Percentiles rank a stretch among this genome's conserved stretches.
phyloP scores from a whole-genome alignment of 1,140 invertebrate species.

The Heliconius hermathena region DNA sequence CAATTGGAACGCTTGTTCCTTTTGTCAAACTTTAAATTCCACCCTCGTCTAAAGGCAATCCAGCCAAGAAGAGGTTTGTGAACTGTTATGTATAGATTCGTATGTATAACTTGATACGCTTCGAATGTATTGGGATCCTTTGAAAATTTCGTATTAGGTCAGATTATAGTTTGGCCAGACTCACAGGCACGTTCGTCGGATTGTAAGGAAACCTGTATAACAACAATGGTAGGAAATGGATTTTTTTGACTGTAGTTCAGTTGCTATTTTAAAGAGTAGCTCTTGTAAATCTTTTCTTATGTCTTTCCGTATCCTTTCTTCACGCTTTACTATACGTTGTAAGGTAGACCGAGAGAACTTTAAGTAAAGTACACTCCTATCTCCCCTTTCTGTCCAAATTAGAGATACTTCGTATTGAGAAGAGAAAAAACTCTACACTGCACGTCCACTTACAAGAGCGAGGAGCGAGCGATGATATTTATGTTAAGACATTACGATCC shows the following conservation, averaged over 20 bases:
- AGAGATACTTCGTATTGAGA: too few relatives aligned
- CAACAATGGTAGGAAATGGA: neutral
- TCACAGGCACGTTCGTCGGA: neutral
- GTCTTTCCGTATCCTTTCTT: too few relatives aligned
- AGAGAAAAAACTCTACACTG: too few relatives aligned
- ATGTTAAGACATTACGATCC: too few relatives aligned
- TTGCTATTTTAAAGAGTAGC: too few relatives aligned
- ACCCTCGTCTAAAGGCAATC: neutral
- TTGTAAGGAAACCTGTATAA: neutral
- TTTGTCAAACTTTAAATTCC: conserved; percentile 8
- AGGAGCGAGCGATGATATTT: too few relatives aligned
- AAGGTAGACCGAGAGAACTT: too few relatives aligned
- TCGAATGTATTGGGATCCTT: neutral
- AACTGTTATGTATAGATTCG: neutral
- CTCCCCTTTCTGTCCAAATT: too few relatives aligned
- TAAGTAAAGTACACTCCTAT: too few relatives aligned
- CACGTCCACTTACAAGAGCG: too few relatives aligned
- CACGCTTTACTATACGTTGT: too few relatives aligned
- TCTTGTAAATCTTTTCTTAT: too few relatives aligned
- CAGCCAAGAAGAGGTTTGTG: neutral
- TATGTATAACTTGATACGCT: neutral
- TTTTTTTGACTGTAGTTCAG: neutral
- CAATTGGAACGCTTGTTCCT: neutral
- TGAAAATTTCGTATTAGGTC: neutral
- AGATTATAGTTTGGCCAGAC: neutral